Evolutionary conservation across 1,140 invertebrate species (phyloP).

Genomic region (Archivesica marissinica): DNA sequence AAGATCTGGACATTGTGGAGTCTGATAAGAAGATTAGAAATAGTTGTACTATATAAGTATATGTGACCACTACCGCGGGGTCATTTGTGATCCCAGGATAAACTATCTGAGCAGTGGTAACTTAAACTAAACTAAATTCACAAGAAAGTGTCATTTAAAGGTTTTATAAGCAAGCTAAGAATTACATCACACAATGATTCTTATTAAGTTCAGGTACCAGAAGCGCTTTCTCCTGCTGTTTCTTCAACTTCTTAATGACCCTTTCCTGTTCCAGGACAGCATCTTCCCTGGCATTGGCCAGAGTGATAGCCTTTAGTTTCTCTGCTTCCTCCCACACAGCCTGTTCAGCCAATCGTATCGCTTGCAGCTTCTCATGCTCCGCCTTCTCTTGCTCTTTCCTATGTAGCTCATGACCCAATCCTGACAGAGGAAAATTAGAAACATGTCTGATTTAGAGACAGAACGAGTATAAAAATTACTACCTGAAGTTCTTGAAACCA

Average conservation of each 20-base stretch:
- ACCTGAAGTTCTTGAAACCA: no score
- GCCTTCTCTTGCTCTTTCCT: constrained; percentile 62
- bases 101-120: no score
- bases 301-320: constrained; percentile 65
- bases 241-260: constrained; percentile 69
- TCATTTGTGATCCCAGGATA: no score
- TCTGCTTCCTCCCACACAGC: constrained; percentile 74
- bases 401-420: constrained; percentile 73
- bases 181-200: not conserved
- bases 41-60: no score
- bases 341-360: constrained; percentile 70
- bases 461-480: no score
- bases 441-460: no score
- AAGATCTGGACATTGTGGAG: no score
- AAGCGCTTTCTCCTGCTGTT: constrained; percentile 71
- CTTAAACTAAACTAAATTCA: no score
- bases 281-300: constrained; percentile 67
- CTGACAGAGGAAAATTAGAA: constrained; percentile 62
- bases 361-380: constrained; percentile 68
- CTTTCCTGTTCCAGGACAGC: constrained; percentile 67
- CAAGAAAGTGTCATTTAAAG: no score
- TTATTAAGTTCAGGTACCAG: constrained; percentile 70
- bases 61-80: no score
- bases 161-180: no score
- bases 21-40: no score